Evolutionary conservation across 1,140 invertebrate genomes (phyloP).

Genomic region (Formica exsecta): DNA sequence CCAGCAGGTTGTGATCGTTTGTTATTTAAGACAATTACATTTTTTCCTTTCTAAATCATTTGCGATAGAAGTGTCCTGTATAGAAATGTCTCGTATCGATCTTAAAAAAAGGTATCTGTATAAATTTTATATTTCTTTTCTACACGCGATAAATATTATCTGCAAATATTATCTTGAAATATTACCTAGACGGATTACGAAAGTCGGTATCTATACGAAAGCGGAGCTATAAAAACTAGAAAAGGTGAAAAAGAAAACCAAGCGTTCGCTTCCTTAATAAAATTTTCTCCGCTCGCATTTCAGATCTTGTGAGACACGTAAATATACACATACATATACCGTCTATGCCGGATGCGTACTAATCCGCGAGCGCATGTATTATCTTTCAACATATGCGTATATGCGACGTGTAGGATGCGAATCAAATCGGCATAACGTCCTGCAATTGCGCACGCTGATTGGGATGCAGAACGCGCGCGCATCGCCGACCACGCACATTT

Average conservation of each 20-base stretch:
- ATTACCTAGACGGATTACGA: background rate
- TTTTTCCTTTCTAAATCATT: background rate
- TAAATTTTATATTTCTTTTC: background rate
- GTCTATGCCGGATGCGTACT: conserved; percentile 12
- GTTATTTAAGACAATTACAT: conserved; percentile 29
- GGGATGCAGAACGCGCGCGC: conserved; percentile 68
- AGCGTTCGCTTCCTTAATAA: conserved; percentile 12
- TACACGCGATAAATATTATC: background rate
- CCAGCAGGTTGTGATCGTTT: too few species aligned
- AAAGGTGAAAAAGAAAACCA: background rate
- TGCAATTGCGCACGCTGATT: conserved; percentile 65
- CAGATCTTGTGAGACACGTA: conserved; percentile 41
- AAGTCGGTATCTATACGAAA: background rate
- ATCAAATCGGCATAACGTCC: conserved; percentile 40
- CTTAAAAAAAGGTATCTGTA: background rate
- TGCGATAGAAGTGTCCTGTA: background rate
- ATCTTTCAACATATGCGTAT: background rate
- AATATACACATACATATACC: conserved; percentile 28
- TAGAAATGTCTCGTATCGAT: too few species aligned
- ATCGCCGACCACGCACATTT: conserved; percentile 43
- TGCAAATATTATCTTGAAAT: background rate
- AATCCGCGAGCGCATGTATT: conserved; percentile 6
- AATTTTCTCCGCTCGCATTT: conserved; percentile 47
- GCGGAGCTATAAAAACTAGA: background rate
- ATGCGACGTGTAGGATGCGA: background rate